Conservation (phyloP, 2,113 vertebrate genomes). For the Sander lucioperca region DNA sequence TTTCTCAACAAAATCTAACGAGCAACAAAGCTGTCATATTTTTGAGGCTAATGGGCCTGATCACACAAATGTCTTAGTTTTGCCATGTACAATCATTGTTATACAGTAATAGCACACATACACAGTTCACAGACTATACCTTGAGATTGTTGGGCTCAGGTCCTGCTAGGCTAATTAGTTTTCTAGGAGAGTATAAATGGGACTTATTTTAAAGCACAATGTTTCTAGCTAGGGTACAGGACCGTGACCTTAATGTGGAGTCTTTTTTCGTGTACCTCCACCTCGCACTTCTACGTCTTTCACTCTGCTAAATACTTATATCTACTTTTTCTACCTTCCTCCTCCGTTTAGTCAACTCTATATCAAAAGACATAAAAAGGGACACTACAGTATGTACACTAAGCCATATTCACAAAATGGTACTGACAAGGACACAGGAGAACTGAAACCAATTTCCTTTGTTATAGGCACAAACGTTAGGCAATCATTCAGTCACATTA, state of each 20-base stretch:
- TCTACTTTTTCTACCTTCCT: slow-evolving; percentile 36
- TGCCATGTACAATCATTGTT: slow-evolving; percentile 20
- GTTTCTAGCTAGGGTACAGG: slow-evolving; percentile 46
- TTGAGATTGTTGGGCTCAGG: slow-evolving; percentile 42
- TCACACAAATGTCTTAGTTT: slow-evolving; percentile 22
- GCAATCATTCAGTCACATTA: slow-evolving; percentile 9
- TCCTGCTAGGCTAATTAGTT: slow-evolving; percentile 69
- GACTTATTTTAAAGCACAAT: slow-evolving; percentile 46
- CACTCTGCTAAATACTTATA: slow-evolving; percentile 20
- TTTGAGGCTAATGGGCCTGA: slow-evolving; percentile 17
- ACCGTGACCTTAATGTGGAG: slow-evolving; percentile 41
- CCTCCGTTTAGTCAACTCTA: slow-evolving; percentile 26
- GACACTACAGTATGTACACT: slow-evolving; percentile 5
- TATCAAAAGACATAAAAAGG: slow-evolving; percentile 34
- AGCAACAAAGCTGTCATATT: slow-evolving; percentile 2
- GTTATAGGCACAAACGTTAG: background rate
- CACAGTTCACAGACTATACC: slow-evolving; percentile 2
- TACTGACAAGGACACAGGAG: slow-evolving; percentile 49
- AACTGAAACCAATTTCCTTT: slow-evolving; percentile 30
- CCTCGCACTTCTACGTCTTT: slow-evolving; percentile 33
- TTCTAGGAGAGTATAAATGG: slow-evolving; percentile 56
- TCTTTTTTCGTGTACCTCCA: slow-evolving; percentile 44
- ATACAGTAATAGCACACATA: slow-evolving; percentile 29
- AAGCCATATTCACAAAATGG: slow-evolving; percentile 34
- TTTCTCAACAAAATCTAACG: slow-evolving; percentile 33